Evolutionary conservation across 1,140 invertebrate species (phyloP).

Genomic region (Cydia fagiglandana): DNA sequence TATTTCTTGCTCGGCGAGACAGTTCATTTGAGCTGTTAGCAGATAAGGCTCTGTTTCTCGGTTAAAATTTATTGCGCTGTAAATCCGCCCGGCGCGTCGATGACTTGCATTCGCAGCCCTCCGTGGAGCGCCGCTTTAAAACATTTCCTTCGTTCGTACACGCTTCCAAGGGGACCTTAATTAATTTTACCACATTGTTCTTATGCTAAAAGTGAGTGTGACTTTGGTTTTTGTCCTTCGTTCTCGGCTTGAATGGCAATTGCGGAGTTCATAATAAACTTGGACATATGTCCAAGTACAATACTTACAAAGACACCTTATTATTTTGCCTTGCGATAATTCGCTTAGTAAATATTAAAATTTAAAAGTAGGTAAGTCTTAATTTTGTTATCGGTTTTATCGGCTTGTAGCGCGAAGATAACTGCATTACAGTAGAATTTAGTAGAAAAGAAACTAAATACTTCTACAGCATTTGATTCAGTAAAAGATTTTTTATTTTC

Average conservation of each 20-base stretch:
- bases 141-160: slow-evolving; percentile 50
- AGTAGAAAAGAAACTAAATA: neutral
- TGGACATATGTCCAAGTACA: neutral
- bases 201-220: slow-evolving; percentile 64
- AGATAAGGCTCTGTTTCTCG: slow-evolving; percentile 64
- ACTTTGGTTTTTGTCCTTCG: slow-evolving; percentile 54
- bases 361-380: neutral
- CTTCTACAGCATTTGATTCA: neutral
- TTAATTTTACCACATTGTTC: slow-evolving; percentile 68
- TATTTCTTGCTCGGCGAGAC: slow-evolving; percentile 52
- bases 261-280: neutral
- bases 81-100: slow-evolving; percentile 59
- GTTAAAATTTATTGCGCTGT: slow-evolving; percentile 67
- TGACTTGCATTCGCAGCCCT: slow-evolving; percentile 64
- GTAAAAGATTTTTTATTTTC: slow-evolving; percentile 3
- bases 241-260: neutral
- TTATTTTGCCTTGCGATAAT: neutral
- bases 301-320: neutral
- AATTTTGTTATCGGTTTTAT: neutral
- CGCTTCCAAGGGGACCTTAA: slow-evolving; percentile 66
- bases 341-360: neutral
- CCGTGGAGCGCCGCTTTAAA: slow-evolving; percentile 56
- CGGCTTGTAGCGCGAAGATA: neutral
- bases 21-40: slow-evolving; percentile 70
- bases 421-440: neutral